Evolutionary conservation across 2,113 vertebrate species (phyloP).

Genomic region (Dicaeum eximium): DNA sequence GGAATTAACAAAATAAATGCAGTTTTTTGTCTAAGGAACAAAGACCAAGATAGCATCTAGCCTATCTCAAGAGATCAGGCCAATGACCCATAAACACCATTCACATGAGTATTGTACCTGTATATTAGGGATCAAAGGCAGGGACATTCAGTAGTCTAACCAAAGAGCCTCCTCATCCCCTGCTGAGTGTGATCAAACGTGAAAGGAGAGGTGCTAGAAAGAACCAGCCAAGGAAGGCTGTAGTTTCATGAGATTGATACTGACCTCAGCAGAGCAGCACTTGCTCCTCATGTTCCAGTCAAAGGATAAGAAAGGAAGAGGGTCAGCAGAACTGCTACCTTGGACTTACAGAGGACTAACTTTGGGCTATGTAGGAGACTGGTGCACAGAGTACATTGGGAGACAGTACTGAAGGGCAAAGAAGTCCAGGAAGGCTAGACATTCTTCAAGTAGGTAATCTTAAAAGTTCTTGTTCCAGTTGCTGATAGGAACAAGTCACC

Average conservation of each 20-base stretch:
- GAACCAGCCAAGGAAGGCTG: neutral
- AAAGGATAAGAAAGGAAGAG: neutral
- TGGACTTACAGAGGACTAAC: neutral
- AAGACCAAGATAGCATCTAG: neutral
- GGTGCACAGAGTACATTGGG: neutral
- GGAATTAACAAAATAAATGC: neutral
- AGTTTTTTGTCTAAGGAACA: neutral
- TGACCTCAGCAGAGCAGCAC: neutral
- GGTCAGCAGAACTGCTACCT: neutral
- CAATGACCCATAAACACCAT: neutral
- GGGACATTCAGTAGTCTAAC: neutral
- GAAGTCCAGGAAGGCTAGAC: neutral
- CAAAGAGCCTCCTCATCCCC: neutral
- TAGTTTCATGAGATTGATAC: fast-evolving
- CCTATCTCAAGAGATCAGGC: neutral
- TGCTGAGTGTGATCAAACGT: neutral
- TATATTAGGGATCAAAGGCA: neutral
- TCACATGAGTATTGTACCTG: neutral
- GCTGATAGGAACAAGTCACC: neutral
- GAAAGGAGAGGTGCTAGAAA: neutral
- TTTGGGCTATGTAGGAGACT: neutral
- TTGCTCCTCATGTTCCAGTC: neutral
- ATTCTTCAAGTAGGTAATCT: neutral
- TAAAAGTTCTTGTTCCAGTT: neutral
- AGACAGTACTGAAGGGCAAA: neutral